Conservation (phyloP, 2,797 vertebrate species). For the Platalea minor region DNA sequence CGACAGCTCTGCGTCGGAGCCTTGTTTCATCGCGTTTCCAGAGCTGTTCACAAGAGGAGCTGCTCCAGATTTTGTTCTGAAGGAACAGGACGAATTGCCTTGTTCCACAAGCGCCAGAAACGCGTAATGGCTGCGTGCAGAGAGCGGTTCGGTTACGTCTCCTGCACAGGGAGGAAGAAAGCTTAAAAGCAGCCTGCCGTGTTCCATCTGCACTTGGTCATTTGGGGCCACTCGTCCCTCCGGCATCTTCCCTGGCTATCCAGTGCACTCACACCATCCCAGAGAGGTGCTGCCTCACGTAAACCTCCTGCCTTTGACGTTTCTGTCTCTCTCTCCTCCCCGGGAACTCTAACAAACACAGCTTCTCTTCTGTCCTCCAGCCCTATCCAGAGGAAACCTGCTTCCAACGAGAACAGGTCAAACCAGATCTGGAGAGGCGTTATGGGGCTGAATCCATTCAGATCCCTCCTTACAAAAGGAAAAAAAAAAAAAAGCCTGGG, state of each 20-base stretch:
- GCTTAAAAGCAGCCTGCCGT: background rate
- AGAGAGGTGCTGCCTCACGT: background rate
- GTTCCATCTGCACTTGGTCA: background rate
- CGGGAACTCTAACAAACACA: background rate
- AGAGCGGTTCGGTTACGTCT: background rate
- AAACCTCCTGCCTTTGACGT: background rate
- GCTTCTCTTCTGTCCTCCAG: background rate
- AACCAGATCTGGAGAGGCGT: background rate
- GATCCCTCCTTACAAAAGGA: background rate
- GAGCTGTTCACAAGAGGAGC: background rate
- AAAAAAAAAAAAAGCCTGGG: background rate
- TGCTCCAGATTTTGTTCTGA: background rate
- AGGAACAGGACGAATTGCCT: background rate
- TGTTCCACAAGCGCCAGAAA: background rate
- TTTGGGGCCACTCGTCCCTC: background rate
- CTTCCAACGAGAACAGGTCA: background rate
- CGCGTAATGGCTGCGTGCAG: rapidly evolving
- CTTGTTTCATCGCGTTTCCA: rapidly evolving
- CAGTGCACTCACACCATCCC: background rate
- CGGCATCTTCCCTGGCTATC: background rate
- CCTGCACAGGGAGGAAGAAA: background rate
- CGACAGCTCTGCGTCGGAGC: background rate
- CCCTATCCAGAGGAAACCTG: background rate
- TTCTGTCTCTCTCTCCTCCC: background rate
- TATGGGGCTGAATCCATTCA: background rate